phyloP scores from a whole-genome alignment of 2,797 vertebrate species.

The Paguma larvata region DNA sequence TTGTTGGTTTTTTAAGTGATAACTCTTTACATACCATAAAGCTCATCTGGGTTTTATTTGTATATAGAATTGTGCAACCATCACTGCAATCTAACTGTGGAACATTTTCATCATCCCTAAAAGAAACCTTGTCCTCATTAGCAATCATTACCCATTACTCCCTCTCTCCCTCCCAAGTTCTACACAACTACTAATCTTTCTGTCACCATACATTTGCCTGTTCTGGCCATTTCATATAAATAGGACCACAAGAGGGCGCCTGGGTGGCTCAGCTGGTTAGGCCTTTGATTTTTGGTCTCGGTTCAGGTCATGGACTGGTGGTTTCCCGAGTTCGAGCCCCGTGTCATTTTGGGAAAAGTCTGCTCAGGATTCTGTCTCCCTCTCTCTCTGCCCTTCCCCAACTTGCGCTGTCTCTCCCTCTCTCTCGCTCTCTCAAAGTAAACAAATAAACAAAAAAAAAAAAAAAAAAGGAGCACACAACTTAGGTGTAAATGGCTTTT shows the following conservation, averaged over 20 bases:
- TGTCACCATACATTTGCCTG: neutral
- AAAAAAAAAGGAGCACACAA: neutral
- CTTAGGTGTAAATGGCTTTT: neutral
- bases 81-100: neutral
- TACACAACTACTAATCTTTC: neutral
- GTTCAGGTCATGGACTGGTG: no score
- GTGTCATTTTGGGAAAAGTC: no score
- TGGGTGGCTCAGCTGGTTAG: no score
- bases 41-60: neutral
- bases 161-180: neutral
- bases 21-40: neutral
- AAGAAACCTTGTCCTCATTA: neutral
- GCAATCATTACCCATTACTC: neutral
- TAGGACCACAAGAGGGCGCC: neutral
- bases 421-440: no score
- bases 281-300: no score
- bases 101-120: neutral
- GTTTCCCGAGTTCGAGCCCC: no score
- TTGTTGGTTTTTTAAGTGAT: neutral
- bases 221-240: neutral
- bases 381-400: no score
- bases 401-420: no score
- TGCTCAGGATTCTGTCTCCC: no score
- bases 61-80: neutral
- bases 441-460: no score